phyloP scores from a whole-genome alignment of 2,113 vertebrate species.

The Callospermophilus lateralis region DNA sequence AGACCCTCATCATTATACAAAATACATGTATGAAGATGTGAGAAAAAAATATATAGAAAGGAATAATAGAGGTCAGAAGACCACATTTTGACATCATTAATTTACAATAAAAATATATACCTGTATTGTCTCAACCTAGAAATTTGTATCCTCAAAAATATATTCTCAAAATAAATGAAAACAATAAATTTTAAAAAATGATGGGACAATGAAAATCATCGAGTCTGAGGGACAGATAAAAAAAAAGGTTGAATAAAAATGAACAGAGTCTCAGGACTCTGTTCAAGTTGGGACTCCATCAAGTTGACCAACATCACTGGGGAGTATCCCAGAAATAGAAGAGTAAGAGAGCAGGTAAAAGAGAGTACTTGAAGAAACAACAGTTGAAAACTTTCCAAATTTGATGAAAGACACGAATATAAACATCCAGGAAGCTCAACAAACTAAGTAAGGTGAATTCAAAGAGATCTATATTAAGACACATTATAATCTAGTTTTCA shows the following conservation, averaged over 20 bases:
- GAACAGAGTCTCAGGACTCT: not conserved
- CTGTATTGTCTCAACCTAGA: too few relatives aligned
- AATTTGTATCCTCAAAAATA: too few relatives aligned
- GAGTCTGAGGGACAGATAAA: not conserved
- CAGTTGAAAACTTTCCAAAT: not conserved
- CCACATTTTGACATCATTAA: too few relatives aligned
- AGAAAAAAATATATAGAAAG: too few relatives aligned
- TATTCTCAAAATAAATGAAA: too few relatives aligned
- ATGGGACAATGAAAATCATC: not conserved
- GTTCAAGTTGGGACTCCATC: not conserved
- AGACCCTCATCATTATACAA: too few relatives aligned
- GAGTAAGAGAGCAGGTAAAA: not conserved
- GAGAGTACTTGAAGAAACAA: not conserved
- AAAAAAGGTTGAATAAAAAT: not conserved
- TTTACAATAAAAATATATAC: too few relatives aligned
- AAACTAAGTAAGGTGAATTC: not conserved
- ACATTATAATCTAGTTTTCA: not conserved
- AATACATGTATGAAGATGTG: too few relatives aligned
- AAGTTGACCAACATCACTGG: not conserved
- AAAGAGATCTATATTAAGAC: not conserved
- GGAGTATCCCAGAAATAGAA: not conserved
- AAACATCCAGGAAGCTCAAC: not conserved
- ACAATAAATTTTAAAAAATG: too few relatives aligned
- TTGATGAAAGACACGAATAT: not conserved
- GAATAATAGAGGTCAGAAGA: too few relatives aligned